phyloP scores from a whole-genome alignment of 1,140 invertebrate genomes.

The Drusus annulatus region DNA sequence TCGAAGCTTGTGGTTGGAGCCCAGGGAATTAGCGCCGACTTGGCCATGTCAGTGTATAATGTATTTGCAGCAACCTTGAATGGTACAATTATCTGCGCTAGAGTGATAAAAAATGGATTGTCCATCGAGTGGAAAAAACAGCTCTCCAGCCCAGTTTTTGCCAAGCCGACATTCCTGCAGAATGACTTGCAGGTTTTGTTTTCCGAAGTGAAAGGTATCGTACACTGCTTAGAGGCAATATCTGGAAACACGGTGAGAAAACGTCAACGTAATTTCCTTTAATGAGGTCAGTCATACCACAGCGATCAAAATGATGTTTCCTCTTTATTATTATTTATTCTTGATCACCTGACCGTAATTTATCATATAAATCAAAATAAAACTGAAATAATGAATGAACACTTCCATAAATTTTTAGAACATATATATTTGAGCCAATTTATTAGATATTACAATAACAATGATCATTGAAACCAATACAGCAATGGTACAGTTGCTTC shows the following conservation, averaged over 20 bases:
- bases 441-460: slow-evolving; percentile 24
- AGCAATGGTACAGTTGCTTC: slow-evolving; percentile 25
- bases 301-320: too few relatives aligned
- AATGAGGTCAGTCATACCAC: too few relatives aligned
- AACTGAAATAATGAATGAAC: not conserved
- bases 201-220: slow-evolving; percentile 39
- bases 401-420: not conserved
- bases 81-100: slow-evolving; percentile 71
- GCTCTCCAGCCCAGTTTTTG: slow-evolving; percentile 76
- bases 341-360: too few relatives aligned
- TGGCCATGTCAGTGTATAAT: slow-evolving; percentile 68
- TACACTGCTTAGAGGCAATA: slow-evolving; percentile 39
- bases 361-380: too few relatives aligned
- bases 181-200: slow-evolving; percentile 35
- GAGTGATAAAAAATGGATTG: slow-evolving; percentile 67
- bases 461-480: slow-evolving; percentile 16
- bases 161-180: slow-evolving; percentile 69
- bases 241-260: slow-evolving; percentile 32
- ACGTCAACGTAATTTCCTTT: not conserved
- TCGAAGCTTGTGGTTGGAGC: slow-evolving; percentile 63
- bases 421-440: slow-evolving; percentile 46
- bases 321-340: too few relatives aligned
- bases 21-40: slow-evolving; percentile 76
- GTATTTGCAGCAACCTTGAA: slow-evolving; percentile 74
- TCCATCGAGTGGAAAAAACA: slow-evolving; percentile 70